Evolutionary conservation across 2,113 vertebrate genomes (phyloP), one percentile per base, ranked within the genome.

Genomic region (Toxostoma redivivum): DNA sequence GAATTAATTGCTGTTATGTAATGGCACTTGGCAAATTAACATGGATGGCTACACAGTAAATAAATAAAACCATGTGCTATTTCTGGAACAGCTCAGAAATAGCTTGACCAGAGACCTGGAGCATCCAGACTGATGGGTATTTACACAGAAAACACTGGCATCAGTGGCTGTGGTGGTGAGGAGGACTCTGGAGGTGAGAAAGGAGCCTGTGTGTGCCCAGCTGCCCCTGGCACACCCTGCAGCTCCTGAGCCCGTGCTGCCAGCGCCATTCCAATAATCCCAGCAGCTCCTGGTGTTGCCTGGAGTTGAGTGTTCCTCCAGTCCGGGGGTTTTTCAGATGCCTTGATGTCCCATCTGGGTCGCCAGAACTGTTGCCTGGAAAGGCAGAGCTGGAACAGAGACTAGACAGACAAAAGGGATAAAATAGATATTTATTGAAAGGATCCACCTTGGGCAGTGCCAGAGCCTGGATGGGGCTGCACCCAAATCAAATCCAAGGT

Each of bases 1-100:
- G 69, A 79, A 94, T 89, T 95, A 96, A 95, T 94, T 81, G 78
- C 69, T 76, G 44, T 96, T 95, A 92, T 2, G n/a, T 78, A 96
- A 94, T 76, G 61, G 53, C 73, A 87, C 89, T 96, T 94, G 91
- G 84, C 77, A 89, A 95, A 96, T 92, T 81, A 91, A 82, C 5
- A 22, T 48, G 53, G 23, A 24, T 40, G 22, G 65, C 77, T 60
- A 48, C 23, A 73, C 48, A 65, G 58, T 81, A 87, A 94, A 87
- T 81, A 87, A 94, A 87, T 72, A 94, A 94, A 93, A 57, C 31
- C 80, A 42, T 17, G 25, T 42, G 40, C 81, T 95, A 61, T 89
- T 94, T 87, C 77, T 81, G 61, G 61, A 67, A 57, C 33, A 60
- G 15, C 53, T 81, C n/a, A 56, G 69, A 79, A 95, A 79, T 30